A percentile compares a stretch with the other conserved stretches of the same genome.
Evolutionary conservation across 2,113 vertebrate species (phyloP).

Genomic region (Calypte anna): DNA sequence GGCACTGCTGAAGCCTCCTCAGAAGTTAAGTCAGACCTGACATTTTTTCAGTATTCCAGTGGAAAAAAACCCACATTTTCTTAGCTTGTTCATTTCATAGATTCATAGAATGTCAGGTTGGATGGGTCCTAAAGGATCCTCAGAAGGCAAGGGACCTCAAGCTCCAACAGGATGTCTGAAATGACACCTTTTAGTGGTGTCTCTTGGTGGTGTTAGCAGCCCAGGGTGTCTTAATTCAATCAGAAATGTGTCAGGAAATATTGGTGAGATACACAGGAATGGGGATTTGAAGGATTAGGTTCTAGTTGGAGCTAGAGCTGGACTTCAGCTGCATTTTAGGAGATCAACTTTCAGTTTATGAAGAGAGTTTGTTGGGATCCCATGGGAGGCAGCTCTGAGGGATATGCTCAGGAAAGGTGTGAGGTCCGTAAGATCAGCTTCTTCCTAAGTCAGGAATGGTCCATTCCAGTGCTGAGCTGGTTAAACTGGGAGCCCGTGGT

Average conservation of each 20-base stretch:
- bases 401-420: not conserved
- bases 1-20: not conserved
- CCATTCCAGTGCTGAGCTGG: not conserved
- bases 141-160: no score
- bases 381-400: not conserved
- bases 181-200: not conserved
- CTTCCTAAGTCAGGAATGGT: fast-evolving
- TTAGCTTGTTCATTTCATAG: not conserved
- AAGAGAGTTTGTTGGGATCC: not conserved
- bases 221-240: not conserved
- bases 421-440: not conserved
- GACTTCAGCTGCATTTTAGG: not conserved
- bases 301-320: fast-evolving
- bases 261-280: not conserved
- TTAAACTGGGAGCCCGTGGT: not conserved
- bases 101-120: no score
- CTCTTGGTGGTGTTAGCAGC: not conserved
- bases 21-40: not conserved
- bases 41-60: not conserved
- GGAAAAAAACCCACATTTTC: not conserved
- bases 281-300: not conserved
- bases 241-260: fast-evolving
- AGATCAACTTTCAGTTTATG: not conserved
- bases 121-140: no score
- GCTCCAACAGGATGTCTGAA: no score